Conservation (phyloP, 2,888 invertebrate species). For the Plagodis pulveraria region DNA sequence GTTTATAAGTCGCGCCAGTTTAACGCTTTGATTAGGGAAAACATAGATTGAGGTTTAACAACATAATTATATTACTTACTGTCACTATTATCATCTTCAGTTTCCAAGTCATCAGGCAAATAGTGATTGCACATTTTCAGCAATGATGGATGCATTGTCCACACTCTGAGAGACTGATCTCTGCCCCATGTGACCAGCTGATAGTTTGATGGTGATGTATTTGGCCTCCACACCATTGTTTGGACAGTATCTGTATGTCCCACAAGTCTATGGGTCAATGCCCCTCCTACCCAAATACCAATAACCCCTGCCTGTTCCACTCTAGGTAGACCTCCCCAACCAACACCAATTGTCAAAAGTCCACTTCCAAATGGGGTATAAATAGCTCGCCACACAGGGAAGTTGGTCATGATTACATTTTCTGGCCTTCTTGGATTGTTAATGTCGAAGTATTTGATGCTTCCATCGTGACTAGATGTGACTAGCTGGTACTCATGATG, state of each 20-base stretch:
- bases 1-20: too few relatives aligned
- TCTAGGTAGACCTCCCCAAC: conserved; percentile 90
- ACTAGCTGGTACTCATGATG: conserved; percentile 93
- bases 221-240: conserved; percentile 97
- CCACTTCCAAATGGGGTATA: conserved; percentile 98
- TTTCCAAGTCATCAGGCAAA: conserved; percentile 87
- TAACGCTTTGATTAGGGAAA: neutral
- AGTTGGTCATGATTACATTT: conserved; percentile 92
- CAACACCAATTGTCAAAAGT: conserved; percentile 95
- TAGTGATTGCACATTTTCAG: conserved; percentile 90
- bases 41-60: neutral
- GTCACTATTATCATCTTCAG: conserved; percentile 80
- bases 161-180: conserved; percentile 95
- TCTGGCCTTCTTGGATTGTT: conserved; percentile 94
- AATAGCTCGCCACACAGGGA: conserved; percentile 96
- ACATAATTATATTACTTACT: conserved; percentile 56
- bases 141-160: conserved; percentile 94
- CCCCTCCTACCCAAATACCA: conserved; percentile 81
- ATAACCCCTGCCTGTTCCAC: conserved; percentile 90
- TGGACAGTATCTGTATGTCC: conserved; percentile 97
- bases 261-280: conserved; percentile 95
- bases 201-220: conserved; percentile 87
- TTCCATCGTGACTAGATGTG: conserved; percentile 97
- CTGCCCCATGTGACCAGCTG: conserved; percentile 98
- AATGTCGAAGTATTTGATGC: conserved; percentile 97